A percentile compares a stretch with the other conserved stretches of the same genome.
Conservation (phyloP, 2,888 invertebrate genomes). For the Rhabditophanes sp. region DNA sequence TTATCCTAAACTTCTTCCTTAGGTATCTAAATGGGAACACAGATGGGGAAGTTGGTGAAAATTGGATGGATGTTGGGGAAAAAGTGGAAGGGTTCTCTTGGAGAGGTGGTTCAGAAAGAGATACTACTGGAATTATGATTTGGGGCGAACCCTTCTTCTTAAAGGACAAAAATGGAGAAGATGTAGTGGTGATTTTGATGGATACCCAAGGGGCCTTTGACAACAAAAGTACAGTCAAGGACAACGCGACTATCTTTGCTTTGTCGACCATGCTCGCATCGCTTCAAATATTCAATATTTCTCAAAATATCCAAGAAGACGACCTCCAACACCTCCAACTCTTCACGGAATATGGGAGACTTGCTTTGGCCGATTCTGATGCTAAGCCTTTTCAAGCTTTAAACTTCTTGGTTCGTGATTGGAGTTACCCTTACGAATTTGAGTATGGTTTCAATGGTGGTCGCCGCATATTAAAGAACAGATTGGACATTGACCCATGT, state of each 20-base stretch:
- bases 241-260: conserved; percentile 94
- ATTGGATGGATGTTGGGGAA: conserved; percentile 22
- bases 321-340: conserved; percentile 83
- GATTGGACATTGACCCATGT: conserved; percentile 62
- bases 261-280: conserved; percentile 94
- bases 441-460: conserved; percentile 78
- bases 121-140: conserved; percentile 66
- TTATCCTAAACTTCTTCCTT: conserved; percentile 69
- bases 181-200: conserved; percentile 58
- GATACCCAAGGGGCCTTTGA: conserved; percentile 95
- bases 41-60: conserved; percentile 7
- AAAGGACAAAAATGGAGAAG: conserved; percentile 44
- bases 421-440: conserved; percentile 71
- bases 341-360: conserved; percentile 91
- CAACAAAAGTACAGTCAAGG: conserved; percentile 85
- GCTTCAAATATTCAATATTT: conserved; percentile 55
- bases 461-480: conserved; percentile 63
- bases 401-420: conserved; percentile 44
- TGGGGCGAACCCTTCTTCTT: conserved; percentile 82
- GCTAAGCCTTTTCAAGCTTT: conserved; percentile 40
- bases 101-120: conserved; percentile 26
- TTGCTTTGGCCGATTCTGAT: conserved; percentile 63
- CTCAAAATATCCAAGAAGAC: conserved; percentile 78
- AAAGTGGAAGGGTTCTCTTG: conserved; percentile 23
- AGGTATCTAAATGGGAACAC: conserved; percentile 71